Evolutionary conservation across 2,888 invertebrate species (phyloP), one percentile per base, ranked within the genome.

Genomic region (Diaphora mendica): DNA sequence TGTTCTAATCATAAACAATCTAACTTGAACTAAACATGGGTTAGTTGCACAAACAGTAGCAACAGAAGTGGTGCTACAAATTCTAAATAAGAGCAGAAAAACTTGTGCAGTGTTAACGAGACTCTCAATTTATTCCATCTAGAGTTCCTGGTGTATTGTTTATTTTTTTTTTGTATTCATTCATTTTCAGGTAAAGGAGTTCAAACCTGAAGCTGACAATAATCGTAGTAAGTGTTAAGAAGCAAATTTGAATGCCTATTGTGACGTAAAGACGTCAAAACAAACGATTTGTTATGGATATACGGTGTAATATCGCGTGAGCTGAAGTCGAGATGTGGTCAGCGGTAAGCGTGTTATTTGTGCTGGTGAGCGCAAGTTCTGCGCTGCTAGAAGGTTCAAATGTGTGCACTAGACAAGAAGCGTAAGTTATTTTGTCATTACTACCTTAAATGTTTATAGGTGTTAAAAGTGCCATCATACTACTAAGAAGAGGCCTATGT

Each of bases 401-500:
- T 92, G 96, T 98, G 77, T 98, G 98, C 93, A 97, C 97, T 15
- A 96, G 96, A 83, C 97, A 97, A 88, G 97, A 89, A 82, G 77
- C 86, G 89, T 89, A 72, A 88, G 89, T 89, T 71, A 64, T 11
- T 70, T 39, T 62, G 68, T 67, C 66, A 39, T 44, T 73, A 71
- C 26, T 33, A 51, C 51, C 26, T 42, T 17, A 23, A 1, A 26
- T 62, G 7, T 30, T 30, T 3, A 17, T 30, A 17, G 2, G 5
- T 62, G 4, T 62, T 15, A 30, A 30, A 62, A 48, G 48, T 48
- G 20, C 48, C 20, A 20, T 17, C 44, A 44, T 39, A 44, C 17
- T 44, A 44, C 7, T 44, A 17, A 44, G 13, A 15, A 42, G 42
- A 42, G 42, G 44, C 13, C 13, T 42, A 42, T 13, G 42, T 42